Evolutionary conservation across 23 tunicate genomes (phyloP).

Genomic region (Ascidia mentula): DNA sequence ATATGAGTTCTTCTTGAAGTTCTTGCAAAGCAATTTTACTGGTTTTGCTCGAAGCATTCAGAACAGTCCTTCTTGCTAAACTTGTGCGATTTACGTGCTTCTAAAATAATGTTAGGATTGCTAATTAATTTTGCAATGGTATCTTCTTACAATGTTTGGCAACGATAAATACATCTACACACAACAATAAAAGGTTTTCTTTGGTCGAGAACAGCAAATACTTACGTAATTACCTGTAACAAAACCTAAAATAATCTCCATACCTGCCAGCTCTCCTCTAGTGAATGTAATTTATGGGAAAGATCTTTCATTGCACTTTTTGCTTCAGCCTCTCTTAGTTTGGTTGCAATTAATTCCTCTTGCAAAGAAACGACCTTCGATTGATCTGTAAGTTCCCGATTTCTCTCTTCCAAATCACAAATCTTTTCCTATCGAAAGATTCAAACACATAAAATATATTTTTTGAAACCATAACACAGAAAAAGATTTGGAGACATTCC

Average conservation of each 20-base stretch:
- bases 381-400: constrained; percentile 62
- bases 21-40: constrained; percentile 73
- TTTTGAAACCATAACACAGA: background rate
- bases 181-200: too few species aligned
- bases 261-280: constrained; percentile 90
- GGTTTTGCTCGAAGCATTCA: constrained; percentile 30
- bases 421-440: constrained; percentile 47
- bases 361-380: constrained; percentile 57
- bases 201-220: too few species aligned
- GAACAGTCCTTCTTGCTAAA: constrained; percentile 20
- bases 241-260: background rate
- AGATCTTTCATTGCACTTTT: constrained; percentile 53
- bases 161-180: too few species aligned
- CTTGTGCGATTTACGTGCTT: constrained; percentile 56
- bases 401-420: constrained; percentile 54
- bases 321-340: constrained; percentile 86
- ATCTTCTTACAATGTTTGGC: too few species aligned
- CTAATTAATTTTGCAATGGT: too few species aligned
- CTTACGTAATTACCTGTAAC: background rate
- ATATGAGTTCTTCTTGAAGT: constrained; percentile 70
- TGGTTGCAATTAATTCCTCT: constrained; percentile 85
- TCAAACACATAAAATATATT: background rate
- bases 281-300: constrained; percentile 45
- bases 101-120: too few species aligned
- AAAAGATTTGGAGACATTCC: background rate